Base-by-base conservation (phyloP, 2,888 invertebrate genomes). In the Amaurobius ferox region DNA sequence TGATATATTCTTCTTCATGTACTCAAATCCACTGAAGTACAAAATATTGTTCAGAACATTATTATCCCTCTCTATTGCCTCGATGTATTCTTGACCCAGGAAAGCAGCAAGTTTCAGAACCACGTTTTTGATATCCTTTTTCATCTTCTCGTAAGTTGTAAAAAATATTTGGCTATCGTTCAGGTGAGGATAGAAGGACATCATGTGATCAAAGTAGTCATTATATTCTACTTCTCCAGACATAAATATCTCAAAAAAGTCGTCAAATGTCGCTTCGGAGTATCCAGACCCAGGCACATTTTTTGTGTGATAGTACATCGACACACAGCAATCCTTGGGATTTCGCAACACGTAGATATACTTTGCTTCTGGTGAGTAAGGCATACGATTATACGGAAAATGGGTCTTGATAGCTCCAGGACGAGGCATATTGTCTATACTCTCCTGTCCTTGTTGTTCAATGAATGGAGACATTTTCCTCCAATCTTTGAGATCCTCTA, bases 271-370 rank as follows among this genome's bases (percentile, higher is more conserved):
- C 13, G 76, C 88, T n/a, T 86, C 79, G 30, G 16, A 32, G 40
- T 73, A 88, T 11, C 55, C 40, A 39, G 62, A 79, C 5, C 35
- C 40, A 5, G 29, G 9, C 30, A 40, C 30, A 7, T 35, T 39
- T 11, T 40, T 40, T 28, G 70, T 77, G 40, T 87, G 77, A 44
- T 91, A 91, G 88, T 91, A 90, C 78, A 90, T 91, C 1, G 92
- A 92, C 3, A 92, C 91, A 2, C 90, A 90, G 9, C 90, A 90
- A 89, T 92, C 92, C 88, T 91, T 92, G 0, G 92, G 92, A 88
- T 92, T 92, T 64, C 92, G 90, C 9, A 91, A 90, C 30, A 92
- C 90, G 88, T 92, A 92, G 61, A 92, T 90, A 48, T 88, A 88
- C 32, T 87, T 87, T 3, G 89, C 80, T 30, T 81, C 55, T 3